A percentile compares a stretch with the other conserved stretches of the same genome.
Conservation (phyloP, 2,888 invertebrate species). For the Galeruca laticollis region DNA sequence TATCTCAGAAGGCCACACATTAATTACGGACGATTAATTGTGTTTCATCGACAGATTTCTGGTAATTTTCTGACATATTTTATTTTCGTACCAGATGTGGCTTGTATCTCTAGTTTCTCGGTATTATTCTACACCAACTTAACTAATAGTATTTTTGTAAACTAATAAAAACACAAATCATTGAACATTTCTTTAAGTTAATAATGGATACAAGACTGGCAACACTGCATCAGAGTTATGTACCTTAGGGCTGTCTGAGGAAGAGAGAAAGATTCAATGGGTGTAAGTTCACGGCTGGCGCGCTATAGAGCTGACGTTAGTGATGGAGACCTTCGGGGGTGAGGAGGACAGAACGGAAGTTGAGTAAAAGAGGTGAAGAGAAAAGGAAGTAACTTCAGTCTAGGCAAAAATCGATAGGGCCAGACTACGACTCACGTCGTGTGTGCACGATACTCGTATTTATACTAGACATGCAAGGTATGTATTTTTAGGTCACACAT, state of each 20-base stretch:
- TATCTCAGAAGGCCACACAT: too few relatives aligned
- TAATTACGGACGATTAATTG: too few relatives aligned
- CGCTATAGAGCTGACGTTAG: constrained; percentile 2
- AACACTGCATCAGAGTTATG: not conserved
- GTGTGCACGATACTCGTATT: not conserved
- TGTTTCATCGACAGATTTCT: too few relatives aligned
- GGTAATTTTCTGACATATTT: too few relatives aligned
- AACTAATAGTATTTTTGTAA: too few relatives aligned
- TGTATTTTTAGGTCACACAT: not conserved
- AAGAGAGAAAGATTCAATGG: constrained; percentile 18
- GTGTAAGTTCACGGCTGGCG: constrained; percentile 29
- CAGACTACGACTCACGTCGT: constrained; percentile 18
- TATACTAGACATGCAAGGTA: constrained; percentile 1
- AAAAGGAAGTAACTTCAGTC: constrained; percentile 28
- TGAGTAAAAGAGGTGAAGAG: not conserved
- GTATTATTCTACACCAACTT: too few relatives aligned
- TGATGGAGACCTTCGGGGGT: constrained; percentile 2
- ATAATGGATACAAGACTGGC: not conserved
- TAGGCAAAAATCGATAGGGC: constrained; percentile 36
- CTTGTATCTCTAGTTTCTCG: too few relatives aligned
- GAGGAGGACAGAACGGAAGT: constrained; percentile 1
- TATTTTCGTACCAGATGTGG: too few relatives aligned
- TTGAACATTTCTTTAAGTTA: not conserved
- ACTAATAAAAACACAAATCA: too few relatives aligned
- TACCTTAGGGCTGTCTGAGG: constrained; percentile 2